Conservation (phyloP, 2,113 vertebrate genomes). For the Nibea coibor region DNA sequence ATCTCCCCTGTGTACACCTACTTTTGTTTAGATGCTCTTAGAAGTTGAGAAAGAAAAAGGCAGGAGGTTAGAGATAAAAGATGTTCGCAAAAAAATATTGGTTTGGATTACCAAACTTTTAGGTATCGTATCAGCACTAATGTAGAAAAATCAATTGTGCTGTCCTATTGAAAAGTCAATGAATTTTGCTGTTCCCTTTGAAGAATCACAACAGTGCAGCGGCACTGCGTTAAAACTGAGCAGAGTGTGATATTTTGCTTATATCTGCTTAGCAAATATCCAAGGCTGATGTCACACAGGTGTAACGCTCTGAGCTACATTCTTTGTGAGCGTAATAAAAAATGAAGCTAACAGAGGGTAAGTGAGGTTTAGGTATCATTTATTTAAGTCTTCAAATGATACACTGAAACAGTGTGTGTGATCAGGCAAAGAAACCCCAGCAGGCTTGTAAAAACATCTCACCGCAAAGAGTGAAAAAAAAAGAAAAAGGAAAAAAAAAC, state of each 20-base stretch:
- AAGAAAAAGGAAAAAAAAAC: background rate
- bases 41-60: background rate
- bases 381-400: constrained; percentile 46
- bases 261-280: constrained; percentile 18
- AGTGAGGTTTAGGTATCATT: constrained; percentile 25
- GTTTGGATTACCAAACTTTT: background rate
- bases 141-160: background rate
- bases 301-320: constrained; percentile 13
- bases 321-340: constrained; percentile 2
- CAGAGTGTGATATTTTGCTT: background rate
- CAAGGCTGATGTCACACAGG: background rate
- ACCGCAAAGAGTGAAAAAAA: constrained; percentile 8
- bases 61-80: background rate
- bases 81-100: background rate
- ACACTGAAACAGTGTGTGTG: constrained; percentile 1
- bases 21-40: background rate
- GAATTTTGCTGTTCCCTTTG: background rate
- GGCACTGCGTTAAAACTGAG: background rate
- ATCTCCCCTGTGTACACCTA: too few relatives aligned
- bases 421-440: constrained; percentile 46
- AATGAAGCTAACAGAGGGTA: constrained; percentile 26
- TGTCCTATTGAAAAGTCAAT: background rate
- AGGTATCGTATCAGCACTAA: background rate
- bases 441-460: constrained; percentile 40
- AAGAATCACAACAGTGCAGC: background rate